Evolutionary conservation across 2,797 vertebrate species (phyloP).

Genomic region (Parotocinclus haroldoi): DNA sequence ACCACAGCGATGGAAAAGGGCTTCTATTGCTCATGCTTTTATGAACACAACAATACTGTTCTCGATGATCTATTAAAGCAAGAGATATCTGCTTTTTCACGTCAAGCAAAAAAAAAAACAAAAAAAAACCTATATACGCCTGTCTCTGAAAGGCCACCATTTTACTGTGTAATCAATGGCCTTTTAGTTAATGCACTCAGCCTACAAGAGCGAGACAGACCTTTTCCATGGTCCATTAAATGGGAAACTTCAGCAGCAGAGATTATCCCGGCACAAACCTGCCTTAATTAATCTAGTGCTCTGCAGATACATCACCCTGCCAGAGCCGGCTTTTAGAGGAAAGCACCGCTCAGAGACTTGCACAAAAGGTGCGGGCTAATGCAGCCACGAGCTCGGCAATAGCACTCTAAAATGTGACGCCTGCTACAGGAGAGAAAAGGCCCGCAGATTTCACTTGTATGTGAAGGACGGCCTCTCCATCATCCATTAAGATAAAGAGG

Average conservation of each 20-base stretch:
- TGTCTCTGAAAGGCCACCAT: constrained; percentile 35
- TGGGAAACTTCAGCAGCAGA: constrained; percentile 32
- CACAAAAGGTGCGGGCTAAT: constrained; percentile 45
- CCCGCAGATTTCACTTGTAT: constrained; percentile 42
- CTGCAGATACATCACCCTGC: constrained; percentile 34
- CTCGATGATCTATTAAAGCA: constrained; percentile 39
- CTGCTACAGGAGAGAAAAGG: constrained; percentile 33
- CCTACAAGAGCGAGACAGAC: constrained; percentile 28
- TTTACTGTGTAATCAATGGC: constrained; percentile 45
- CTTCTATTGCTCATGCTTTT: constrained; percentile 31
- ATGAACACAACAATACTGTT: constrained; percentile 23
- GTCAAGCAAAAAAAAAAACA: constrained; percentile 24
- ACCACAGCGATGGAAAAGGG: constrained; percentile 27
- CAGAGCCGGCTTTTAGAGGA: constrained; percentile 38
- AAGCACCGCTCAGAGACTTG: constrained; percentile 26
- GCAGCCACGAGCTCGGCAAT: constrained; percentile 38
- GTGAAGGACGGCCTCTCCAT: constrained; percentile 35
- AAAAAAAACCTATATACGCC: constrained; percentile 7
- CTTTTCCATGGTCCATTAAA: constrained; percentile 39
- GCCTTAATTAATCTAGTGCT: constrained; percentile 39
- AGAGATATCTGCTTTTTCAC: constrained; percentile 27
- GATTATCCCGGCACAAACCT: constrained; percentile 39
- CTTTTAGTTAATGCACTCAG: constrained; percentile 47
- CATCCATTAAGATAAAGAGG: constrained; percentile 40
- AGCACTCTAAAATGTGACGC: constrained; percentile 41